Conservation (phyloP, 2,888 invertebrate species). For the Pyrochroa serraticornis region DNA sequence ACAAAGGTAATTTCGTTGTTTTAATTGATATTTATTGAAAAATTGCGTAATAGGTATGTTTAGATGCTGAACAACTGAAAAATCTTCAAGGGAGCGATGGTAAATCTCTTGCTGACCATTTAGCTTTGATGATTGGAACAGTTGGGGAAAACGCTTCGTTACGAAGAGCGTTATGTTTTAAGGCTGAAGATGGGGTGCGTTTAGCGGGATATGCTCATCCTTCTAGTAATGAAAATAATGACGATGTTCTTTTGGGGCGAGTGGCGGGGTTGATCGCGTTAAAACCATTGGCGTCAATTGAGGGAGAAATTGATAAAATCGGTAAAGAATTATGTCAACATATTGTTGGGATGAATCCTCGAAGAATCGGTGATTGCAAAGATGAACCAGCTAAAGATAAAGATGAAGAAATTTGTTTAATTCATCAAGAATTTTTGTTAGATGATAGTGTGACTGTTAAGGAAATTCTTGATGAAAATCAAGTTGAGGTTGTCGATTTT, state of each 20-base stretch:
- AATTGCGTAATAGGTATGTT: slow-evolving; percentile 59
- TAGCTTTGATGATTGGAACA: slow-evolving; percentile 84
- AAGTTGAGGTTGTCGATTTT: slow-evolving; percentile 77
- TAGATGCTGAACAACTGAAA: slow-evolving; percentile 72
- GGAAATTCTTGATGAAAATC: slow-evolving; percentile 71
- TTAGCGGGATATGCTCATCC: slow-evolving; percentile 84
- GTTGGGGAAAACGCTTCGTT: slow-evolving; percentile 90
- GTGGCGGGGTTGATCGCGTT: slow-evolving; percentile 85
- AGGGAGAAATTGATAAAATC: slow-evolving; percentile 55
- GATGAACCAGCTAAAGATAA: slow-evolving; percentile 69
- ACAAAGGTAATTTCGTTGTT: slow-evolving; percentile 37
- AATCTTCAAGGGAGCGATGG: slow-evolving; percentile 68
- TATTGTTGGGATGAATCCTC: slow-evolving; percentile 87
- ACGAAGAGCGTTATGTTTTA: slow-evolving; percentile 78
- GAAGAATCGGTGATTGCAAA: slow-evolving; percentile 67
- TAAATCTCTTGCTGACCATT: slow-evolving; percentile 77
- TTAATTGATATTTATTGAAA: slow-evolving; percentile 2
- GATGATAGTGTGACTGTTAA: slow-evolving; percentile 78
- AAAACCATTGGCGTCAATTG: slow-evolving; percentile 55
- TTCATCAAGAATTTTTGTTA: slow-evolving; percentile 86
- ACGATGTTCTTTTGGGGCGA: slow-evolving; percentile 71
- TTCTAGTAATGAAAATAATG: slow-evolving; percentile 59
- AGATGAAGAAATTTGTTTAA: slow-evolving; percentile 80
- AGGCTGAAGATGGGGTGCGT: slow-evolving; percentile 62
- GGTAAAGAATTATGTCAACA: slow-evolving; percentile 89